Percentiles rank a stretch among this genome's conserved stretches.
Evolutionary conservation across 2,888 invertebrate species (phyloP).

Genomic region (Lamproptera curius): DNA sequence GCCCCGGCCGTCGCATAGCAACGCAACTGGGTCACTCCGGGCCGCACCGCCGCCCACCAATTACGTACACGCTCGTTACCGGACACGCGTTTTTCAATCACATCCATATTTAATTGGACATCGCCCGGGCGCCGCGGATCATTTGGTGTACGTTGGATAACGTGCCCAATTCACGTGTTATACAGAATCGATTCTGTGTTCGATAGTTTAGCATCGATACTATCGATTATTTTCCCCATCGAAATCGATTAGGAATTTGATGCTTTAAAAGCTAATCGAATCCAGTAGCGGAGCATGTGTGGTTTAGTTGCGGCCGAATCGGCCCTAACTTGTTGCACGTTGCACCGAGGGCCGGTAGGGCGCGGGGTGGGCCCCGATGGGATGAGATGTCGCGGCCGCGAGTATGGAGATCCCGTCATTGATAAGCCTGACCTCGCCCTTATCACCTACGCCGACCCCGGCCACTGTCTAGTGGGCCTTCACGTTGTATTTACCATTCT

Average conservation of each 20-base stretch:
- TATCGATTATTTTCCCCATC: too few relatives aligned
- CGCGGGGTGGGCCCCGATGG: conserved; percentile 59
- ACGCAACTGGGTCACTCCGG: conserved; percentile 76
- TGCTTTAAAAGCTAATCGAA: too few relatives aligned
- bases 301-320: conserved; percentile 24
- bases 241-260: too few relatives aligned
- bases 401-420: conserved; percentile 76
- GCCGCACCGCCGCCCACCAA: conserved; percentile 69
- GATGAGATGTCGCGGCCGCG: conserved; percentile 76
- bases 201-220: too few relatives aligned
- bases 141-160: too few relatives aligned
- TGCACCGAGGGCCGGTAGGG: conserved; percentile 59
- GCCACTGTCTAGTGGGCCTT: too few relatives aligned
- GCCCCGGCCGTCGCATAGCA: conserved; percentile 69
- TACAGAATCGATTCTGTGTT: too few relatives aligned
- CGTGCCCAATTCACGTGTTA: too few relatives aligned
- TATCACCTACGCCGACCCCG: conserved; percentile 68
- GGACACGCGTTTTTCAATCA: conserved; percentile 79
- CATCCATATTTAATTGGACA: conserved; percentile 79
- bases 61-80: conserved; percentile 79
- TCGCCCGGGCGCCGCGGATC: too few relatives aligned
- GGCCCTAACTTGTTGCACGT: conserved; percentile 74
- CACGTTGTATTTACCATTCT: too few relatives aligned
- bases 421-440: conserved; percentile 74
- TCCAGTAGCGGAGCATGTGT: too few relatives aligned